Evolutionary conservation across 2,888 invertebrate species (phyloP), one percentile per base, ranked within the genome.

Genomic region (Sphaerophoria rueppellii): DNA sequence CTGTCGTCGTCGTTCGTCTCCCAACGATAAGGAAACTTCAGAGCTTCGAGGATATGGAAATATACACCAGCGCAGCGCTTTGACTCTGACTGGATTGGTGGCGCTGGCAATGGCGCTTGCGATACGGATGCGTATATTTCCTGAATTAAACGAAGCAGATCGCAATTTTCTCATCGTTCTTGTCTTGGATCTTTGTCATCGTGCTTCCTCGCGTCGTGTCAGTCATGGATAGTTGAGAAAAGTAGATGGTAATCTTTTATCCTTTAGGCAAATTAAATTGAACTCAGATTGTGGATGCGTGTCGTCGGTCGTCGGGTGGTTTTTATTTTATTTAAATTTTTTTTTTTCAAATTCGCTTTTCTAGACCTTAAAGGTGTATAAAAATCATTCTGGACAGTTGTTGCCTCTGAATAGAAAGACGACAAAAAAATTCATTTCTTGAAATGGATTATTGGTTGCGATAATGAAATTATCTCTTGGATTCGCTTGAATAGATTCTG

Each of bases 241-340:
- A 24, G 24, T 63, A 75, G 40, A 83, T 72, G 72, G 79, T 67
- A 83, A 83, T 79, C 75, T 72, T 79, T 58, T 76, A 43, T 83
- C 73, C 79, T 72, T 72, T 69, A 76, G 83, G 72, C 79, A 72
- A 83, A 76, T 83, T 69, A 83, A 72, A 83, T 79, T 83, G 61
- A 79, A 83, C 75, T 79, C 61, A 48, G 60, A 50, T 75, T 75
- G 75, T 70, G 24, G 24, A 24, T 24, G 24, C 24, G 24, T 24
- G 24, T 24, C 24, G 24, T 24, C 24, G 24, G 24, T 24, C 24
- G 24, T 24, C 24, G 54, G 82, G 74, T 40, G 54, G 50, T 24
- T 55, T 65, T 12, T 16, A 48, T 16, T 0, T 43, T 43, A 43
- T 43, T 43, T 43, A 43, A 12, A 14, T 54, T 48, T 40, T 5